Percentiles rank a stretch among this genome's conserved stretches.
These are phyloP conservation scores for Prochilodus magdalenae DNA, from an alignment of 2,113 vertebrate species.

Conservation along the genomic window DNA sequence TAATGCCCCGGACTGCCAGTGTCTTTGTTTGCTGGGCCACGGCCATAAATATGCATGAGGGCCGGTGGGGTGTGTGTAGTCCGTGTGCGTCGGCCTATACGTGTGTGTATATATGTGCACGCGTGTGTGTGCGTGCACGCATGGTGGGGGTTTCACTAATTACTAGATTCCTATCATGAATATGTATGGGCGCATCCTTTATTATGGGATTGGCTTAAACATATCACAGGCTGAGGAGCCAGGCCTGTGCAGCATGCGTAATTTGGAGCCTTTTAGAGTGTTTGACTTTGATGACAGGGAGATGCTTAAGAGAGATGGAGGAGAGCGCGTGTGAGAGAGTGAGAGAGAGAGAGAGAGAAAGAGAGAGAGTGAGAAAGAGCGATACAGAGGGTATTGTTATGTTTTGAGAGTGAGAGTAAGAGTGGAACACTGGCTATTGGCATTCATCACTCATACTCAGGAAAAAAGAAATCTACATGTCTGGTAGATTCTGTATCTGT, in stretches of 20 bases:
- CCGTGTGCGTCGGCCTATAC: slow-evolving; percentile 46
- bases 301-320: slow-evolving; percentile 39
- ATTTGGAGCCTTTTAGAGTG: slow-evolving; percentile 54
- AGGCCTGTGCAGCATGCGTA: slow-evolving; percentile 45
- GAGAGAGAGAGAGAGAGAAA: slow-evolving; percentile 40
- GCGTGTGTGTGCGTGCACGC: slow-evolving; percentile 46
- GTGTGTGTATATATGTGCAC: slow-evolving; percentile 44
- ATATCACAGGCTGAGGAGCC: slow-evolving; percentile 67
- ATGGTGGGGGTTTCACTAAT: slow-evolving; percentile 76
- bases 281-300: slow-evolving; percentile 71
- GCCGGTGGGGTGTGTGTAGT: slow-evolving; percentile 38
- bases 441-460: slow-evolving; percentile 2
- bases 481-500: too few species aligned
- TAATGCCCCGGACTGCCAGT: slow-evolving; percentile 76
- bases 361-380: slow-evolving; percentile 45
- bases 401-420: slow-evolving; percentile 28
- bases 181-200: slow-evolving; percentile 84
- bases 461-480: slow-evolving; percentile 6
- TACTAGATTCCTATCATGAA: slow-evolving; percentile 85
- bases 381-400: slow-evolving; percentile 51
- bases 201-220: slow-evolving; percentile 80
- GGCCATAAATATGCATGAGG: slow-evolving; percentile 83
- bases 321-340: slow-evolving; percentile 16
- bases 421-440: slow-evolving; percentile 20
- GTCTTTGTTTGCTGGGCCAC: slow-evolving; percentile 80